Percentiles rank a stretch among this genome's conserved stretches.
These are phyloP conservation scores for Tyrannus savana DNA, from an alignment of 2,113 vertebrate species.

Conservation along the genomic window DNA sequence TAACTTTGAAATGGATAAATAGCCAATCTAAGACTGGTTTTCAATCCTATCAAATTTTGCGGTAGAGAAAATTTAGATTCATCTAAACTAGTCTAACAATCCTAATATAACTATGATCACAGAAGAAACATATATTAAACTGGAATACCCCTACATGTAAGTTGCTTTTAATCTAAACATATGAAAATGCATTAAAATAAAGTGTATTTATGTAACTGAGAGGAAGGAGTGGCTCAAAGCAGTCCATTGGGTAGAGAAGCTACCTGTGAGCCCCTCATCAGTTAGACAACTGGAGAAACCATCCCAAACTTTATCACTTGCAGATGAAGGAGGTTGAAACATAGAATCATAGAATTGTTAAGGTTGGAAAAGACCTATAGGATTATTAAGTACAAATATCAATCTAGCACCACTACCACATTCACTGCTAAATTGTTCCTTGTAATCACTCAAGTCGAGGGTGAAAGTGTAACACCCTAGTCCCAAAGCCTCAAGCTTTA, in stretches of 20 bases:
- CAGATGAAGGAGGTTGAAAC: background rate
- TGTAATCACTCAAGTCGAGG: background rate
- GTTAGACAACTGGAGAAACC: background rate
- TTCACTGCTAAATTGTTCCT: background rate
- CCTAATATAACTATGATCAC: background rate
- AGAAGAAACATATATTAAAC: background rate
- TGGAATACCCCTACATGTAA: background rate
- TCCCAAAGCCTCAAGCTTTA: background rate
- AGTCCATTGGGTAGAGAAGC: background rate
- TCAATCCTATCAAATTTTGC: background rate
- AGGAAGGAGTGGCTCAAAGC: background rate
- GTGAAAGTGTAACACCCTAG: background rate
- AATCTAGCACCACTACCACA: background rate
- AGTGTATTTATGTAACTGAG: background rate
- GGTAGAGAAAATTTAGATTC: background rate
- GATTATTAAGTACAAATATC: background rate
- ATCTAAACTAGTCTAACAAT: background rate
- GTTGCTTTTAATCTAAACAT: background rate
- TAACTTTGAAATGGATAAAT: background rate
- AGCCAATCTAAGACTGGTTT: background rate
- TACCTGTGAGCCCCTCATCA: background rate
- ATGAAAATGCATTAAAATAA: background rate
- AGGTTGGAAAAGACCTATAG: background rate
- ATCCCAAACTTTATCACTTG: background rate
- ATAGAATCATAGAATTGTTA: background rate